phyloP scores from a whole-genome alignment of 2,797 vertebrate species.

The Macropus fuliginosus region DNA sequence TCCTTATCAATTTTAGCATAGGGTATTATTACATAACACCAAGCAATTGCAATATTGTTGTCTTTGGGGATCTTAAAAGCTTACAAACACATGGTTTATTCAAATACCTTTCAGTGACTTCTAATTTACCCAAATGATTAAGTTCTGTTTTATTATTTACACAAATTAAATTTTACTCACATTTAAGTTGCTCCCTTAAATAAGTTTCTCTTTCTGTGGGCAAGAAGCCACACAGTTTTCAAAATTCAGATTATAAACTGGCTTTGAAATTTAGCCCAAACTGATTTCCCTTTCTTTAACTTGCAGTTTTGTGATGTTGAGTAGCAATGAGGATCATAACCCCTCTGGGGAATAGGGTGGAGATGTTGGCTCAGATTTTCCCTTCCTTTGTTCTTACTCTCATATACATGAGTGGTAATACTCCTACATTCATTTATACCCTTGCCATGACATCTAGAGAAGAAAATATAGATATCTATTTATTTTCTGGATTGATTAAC shows the following conservation, averaged over 20 bases:
- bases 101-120: not conserved
- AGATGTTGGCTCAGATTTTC: not conserved
- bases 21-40: not conserved
- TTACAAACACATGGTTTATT: not conserved
- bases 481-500: not conserved
- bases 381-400: not conserved
- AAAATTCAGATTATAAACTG: not conserved
- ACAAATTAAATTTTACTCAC: not conserved
- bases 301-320: not conserved
- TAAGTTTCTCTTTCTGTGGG: not conserved
- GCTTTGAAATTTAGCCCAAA: not conserved
- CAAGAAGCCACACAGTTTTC: not conserved
- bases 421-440: not conserved
- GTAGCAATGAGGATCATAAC: not conserved
- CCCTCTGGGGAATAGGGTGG: not conserved
- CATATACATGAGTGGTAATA: not conserved
- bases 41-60: not conserved
- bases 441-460: not conserved
- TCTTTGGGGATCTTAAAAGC: not conserved
- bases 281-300: not conserved
- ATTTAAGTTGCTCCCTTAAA: not conserved
- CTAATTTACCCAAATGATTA: not conserved
- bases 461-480: not conserved
- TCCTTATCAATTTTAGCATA: not conserved
- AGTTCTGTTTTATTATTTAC: not conserved